Conservation (phyloP, 2,888 invertebrate species). For the Ptychoptera contaminata region DNA sequence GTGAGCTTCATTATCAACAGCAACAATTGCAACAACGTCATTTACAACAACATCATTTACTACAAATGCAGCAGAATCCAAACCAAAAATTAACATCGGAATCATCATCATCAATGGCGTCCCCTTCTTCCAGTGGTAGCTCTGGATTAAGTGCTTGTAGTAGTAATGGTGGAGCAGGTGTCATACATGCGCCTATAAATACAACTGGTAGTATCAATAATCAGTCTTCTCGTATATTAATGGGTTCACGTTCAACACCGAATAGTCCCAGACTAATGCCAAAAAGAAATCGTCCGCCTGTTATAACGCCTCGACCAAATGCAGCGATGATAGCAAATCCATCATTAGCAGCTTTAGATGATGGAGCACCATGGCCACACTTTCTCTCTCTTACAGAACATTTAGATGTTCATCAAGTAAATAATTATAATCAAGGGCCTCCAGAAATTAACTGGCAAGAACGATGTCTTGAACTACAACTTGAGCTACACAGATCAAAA, state of each 20-base stretch:
- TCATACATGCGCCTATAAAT: slow-evolving; percentile 1
- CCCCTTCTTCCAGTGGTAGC: slow-evolving; percentile 1
- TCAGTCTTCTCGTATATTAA: slow-evolving; percentile 6
- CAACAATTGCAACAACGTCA: slow-evolving; percentile 10
- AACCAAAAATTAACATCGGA: slow-evolving; percentile 5
- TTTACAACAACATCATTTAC: slow-evolving; percentile 6
- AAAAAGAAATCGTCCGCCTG: slow-evolving; percentile 31
- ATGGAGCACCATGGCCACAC: slow-evolving; percentile 30
- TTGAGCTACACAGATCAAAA: slow-evolving; percentile 71
- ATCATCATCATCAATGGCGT: slow-evolving; percentile 6
- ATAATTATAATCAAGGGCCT: slow-evolving; percentile 30
- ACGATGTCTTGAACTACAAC: slow-evolving; percentile 68
- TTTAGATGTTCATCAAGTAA: slow-evolving; percentile 26
- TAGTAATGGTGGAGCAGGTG: slow-evolving; percentile 2
- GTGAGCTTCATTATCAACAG: slow-evolving; percentile 42
- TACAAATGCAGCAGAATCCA: slow-evolving; percentile 2
- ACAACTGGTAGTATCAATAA: slow-evolving; percentile 8
- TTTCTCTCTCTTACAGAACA: slow-evolving; percentile 25
- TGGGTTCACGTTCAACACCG: slow-evolving; percentile 42
- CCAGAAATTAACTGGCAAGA: slow-evolving; percentile 72
- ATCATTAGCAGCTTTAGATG: slow-evolving; percentile 21
- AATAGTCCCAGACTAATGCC: slow-evolving; percentile 58
- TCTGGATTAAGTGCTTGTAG: slow-evolving; percentile 4
- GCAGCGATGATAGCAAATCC: slow-evolving; percentile 17
- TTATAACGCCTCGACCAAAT: slow-evolving; percentile 23